These are phyloP conservation scores for Megaceryle maxima DNA, from an alignment of 2,113 vertebrate genomes.

Conservation along the genomic window DNA sequence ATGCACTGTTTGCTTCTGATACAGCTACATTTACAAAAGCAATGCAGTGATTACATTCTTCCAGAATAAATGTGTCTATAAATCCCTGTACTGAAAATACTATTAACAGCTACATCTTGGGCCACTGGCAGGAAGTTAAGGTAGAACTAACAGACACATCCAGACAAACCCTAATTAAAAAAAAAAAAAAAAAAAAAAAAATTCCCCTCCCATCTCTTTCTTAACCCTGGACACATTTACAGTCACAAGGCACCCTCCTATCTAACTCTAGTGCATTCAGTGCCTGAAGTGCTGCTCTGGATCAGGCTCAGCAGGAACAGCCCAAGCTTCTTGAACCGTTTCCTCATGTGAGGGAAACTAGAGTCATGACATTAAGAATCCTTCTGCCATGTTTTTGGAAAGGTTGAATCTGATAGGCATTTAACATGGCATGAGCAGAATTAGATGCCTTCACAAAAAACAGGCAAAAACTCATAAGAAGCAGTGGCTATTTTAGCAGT, in stretches of 20 bases:
- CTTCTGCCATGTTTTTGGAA: not conserved
- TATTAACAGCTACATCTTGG: not conserved
- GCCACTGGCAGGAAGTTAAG: not conserved
- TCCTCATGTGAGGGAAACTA: not conserved
- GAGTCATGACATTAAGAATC: not conserved
- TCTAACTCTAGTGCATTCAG: not conserved
- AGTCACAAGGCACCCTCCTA: not conserved
- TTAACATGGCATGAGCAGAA: not conserved
- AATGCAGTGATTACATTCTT: constrained; percentile 41
- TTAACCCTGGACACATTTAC: not conserved
- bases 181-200: no score
- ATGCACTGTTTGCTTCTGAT: constrained; percentile 41
- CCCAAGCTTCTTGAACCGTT: accelerated
- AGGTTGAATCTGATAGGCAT: not conserved
- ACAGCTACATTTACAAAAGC: constrained; percentile 22
- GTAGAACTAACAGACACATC: not conserved
- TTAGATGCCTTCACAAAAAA: not conserved
- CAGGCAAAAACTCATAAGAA: not conserved
- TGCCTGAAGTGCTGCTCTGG: not conserved
- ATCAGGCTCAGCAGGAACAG: not conserved
- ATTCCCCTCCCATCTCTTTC: not conserved
- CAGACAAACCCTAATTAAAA: not conserved
- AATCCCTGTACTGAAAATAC: not conserved
- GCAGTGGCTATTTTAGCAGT: not conserved
- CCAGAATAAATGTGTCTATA: constrained; percentile 39